A percentile compares a stretch with the other conserved stretches of the same genome.
Conservation (phyloP, 2,797 vertebrate species). For the Cyclura pinguis region DNA sequence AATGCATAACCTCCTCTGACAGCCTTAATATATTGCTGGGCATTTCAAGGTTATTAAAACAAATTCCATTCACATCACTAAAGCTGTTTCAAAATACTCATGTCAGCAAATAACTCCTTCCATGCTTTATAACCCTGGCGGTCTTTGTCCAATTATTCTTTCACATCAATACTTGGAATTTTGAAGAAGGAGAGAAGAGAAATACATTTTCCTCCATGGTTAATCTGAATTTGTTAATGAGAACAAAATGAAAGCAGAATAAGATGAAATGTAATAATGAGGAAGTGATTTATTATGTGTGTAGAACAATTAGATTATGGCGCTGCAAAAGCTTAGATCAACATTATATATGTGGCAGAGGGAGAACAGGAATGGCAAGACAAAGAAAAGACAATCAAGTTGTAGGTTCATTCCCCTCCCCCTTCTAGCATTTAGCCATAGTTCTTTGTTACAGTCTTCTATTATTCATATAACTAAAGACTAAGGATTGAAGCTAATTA, state of each 20-base stretch:
- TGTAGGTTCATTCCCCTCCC: background rate
- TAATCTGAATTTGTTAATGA: constrained; percentile 35
- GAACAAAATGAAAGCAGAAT: constrained; percentile 42
- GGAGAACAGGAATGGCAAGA: background rate
- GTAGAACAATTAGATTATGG: background rate
- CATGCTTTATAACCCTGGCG: constrained; percentile 27
- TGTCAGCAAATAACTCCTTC: constrained; percentile 42
- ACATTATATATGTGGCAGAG: background rate
- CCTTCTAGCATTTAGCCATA: background rate
- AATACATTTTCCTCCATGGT: constrained; percentile 7
- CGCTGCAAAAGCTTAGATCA: background rate
- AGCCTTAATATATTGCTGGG: constrained; percentile 61
- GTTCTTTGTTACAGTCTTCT: background rate
- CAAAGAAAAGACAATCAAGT: background rate
- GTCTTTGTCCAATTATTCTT: constrained; percentile 37
- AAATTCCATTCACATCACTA: constrained; percentile 52
- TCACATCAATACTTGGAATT: constrained; percentile 41
- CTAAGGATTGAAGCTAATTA: background rate
- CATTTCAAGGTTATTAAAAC: constrained; percentile 65
- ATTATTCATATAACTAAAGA: too few species aligned
- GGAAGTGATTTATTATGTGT: background rate
- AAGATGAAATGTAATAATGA: constrained; percentile 37
- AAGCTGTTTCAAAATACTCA: constrained; percentile 53
- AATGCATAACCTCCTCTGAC: constrained; percentile 62
- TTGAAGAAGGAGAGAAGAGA: constrained; percentile 15